These are phyloP conservation scores for Eudorcas thomsonii DNA, from an alignment of 2,113 vertebrate species.

Conservation along the genomic window DNA sequence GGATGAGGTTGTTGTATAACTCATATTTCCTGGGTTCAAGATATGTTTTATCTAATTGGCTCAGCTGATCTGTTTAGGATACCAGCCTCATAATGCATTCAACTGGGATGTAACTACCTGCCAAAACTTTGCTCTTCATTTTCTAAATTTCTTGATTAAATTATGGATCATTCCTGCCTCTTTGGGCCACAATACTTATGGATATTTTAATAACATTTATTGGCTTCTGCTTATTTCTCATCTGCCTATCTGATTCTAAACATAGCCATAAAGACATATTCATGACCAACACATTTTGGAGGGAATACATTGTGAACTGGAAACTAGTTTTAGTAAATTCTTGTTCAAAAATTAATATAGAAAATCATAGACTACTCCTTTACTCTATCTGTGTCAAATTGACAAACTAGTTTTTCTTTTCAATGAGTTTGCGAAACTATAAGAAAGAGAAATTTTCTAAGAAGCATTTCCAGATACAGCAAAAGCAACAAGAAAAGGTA, in stretches of 20 bases:
- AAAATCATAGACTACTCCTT: background rate
- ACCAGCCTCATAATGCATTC: background rate
- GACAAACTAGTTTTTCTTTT: constrained; percentile 24
- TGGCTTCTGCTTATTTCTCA: background rate
- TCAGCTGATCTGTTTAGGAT: background rate
- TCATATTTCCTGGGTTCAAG: background rate
- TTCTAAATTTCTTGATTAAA: constrained; percentile 16
- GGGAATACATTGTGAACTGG: background rate
- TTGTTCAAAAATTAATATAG: background rate
- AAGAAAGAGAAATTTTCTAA: constrained; percentile 1
- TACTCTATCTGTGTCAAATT: background rate
- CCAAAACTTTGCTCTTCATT: background rate
- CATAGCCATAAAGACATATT: background rate
- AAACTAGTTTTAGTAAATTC: constrained; percentile 20
- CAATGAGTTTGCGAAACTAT: background rate
- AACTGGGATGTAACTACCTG: background rate
- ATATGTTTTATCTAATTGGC: background rate
- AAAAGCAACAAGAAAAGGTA: background rate
- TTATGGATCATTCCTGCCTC: background rate
- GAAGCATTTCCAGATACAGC: background rate
- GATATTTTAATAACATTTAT: constrained; percentile 13
- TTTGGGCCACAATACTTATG: background rate
- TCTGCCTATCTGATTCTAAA: background rate
- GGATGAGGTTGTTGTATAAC: background rate
- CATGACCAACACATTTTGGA: background rate